These are phyloP conservation scores for Philhelius pedissequus DNA, from an alignment of 2,888 invertebrate species.

Conservation along the genomic window DNA sequence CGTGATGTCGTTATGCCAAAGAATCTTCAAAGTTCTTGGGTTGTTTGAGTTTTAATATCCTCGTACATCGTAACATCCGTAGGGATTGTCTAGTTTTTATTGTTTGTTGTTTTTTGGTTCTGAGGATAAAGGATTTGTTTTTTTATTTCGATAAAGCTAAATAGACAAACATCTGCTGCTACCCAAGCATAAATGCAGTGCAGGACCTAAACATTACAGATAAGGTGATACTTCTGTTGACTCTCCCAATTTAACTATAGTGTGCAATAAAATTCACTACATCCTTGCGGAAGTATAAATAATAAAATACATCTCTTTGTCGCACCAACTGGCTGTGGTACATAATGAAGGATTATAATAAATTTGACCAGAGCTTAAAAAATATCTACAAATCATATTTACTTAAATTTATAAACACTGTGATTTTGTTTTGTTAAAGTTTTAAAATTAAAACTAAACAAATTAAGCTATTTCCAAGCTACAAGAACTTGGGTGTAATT, in stretches of 20 bases:
- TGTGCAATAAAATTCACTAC: not conserved
- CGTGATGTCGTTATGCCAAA: conserved; percentile 26
- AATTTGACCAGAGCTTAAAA: no score
- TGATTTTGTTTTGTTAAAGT: no score
- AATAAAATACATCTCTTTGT: no score
- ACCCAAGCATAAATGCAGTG: not conserved
- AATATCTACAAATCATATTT: no score
- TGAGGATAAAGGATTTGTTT: not conserved
- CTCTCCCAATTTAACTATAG: not conserved
- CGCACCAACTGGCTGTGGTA: no score
- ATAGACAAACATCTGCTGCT: not conserved
- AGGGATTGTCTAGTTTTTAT: not conserved
- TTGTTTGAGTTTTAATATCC: conserved; percentile 30
- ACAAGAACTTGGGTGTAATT: no score
- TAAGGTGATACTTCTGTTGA: not conserved
- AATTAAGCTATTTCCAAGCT: no score
- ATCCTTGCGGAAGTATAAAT: not conserved
- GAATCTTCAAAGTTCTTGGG: conserved; percentile 19
- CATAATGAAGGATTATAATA: no score
- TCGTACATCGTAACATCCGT: not conserved
- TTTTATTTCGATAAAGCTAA: not conserved
- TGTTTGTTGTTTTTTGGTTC: not conserved
- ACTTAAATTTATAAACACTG: no score
- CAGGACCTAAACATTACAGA: not conserved
- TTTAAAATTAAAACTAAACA: no score